phyloP scores from a whole-genome alignment of 2,797 vertebrate species.

The Danio jaintianensis region DNA sequence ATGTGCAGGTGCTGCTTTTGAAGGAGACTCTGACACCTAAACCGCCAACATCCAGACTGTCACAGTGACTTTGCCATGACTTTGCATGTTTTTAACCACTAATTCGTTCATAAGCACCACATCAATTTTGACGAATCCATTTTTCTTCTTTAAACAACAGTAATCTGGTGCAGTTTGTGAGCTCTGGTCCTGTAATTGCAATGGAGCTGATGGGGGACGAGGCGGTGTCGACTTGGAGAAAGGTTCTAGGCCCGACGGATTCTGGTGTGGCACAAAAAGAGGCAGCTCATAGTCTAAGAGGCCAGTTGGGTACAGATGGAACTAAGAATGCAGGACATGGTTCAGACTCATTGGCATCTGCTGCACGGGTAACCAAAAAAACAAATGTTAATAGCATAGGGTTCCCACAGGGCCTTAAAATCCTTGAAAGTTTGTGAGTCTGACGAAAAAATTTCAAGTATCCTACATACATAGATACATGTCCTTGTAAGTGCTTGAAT shows the following conservation, averaged over 20 bases:
- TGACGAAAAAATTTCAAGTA: too few relatives aligned
- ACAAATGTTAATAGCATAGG: neutral
- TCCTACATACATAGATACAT: too few relatives aligned
- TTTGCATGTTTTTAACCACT: conserved; percentile 26
- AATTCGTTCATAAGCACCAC: neutral
- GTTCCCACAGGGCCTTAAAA: too few relatives aligned
- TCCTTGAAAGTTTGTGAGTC: too few relatives aligned
- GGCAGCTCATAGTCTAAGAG: conserved; percentile 79
- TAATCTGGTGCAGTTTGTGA: conserved; percentile 88
- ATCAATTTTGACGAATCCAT: neutral
- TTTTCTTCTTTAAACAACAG: conserved; percentile 68
- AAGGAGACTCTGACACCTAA: conserved; percentile 53
- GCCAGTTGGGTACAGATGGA: conserved; percentile 84
- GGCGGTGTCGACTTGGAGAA: conserved; percentile 87
- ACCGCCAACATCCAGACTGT: conserved; percentile 49
- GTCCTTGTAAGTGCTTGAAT: too few relatives aligned
- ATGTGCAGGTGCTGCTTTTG: conserved; percentile 45
- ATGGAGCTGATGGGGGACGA: conserved; percentile 93
- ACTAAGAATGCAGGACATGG: conserved; percentile 87
- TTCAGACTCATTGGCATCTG: conserved; percentile 87
- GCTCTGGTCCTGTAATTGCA: conserved; percentile 87
- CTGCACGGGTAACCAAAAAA: conserved; percentile 83
- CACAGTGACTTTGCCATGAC: conserved; percentile 29
- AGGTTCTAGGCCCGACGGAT: conserved; percentile 86
- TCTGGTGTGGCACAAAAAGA: conserved; percentile 78